phyloP scores from a whole-genome alignment of 2,888 invertebrate genomes.

The Tipula vernalis region DNA sequence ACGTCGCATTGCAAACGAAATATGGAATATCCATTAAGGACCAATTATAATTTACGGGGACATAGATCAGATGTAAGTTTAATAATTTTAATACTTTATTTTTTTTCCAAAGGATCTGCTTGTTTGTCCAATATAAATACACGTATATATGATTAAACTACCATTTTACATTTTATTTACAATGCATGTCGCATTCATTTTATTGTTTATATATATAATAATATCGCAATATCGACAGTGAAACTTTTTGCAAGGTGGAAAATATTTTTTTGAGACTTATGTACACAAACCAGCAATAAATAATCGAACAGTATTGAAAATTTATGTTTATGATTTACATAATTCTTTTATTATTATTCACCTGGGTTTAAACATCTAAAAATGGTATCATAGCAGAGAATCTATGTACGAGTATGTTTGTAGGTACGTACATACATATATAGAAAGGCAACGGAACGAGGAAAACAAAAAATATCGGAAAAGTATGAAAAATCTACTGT shows the following conservation, averaged over 20 bases:
- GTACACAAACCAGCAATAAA: not conserved
- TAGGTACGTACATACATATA: too few relatives aligned
- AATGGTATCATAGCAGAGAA: too few relatives aligned
- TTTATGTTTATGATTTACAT: not conserved
- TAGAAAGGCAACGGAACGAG: too few relatives aligned
- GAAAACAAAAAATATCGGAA: not conserved
- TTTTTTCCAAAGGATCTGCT: not conserved
- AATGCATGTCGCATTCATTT: too few relatives aligned
- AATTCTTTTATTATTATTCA: not conserved
- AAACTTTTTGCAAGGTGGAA: not conserved
- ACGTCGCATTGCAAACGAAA: slow-evolving; percentile 83
- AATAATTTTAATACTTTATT: not conserved
- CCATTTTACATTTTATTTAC: too few relatives aligned
- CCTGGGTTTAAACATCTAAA: not conserved
- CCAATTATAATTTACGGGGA: slow-evolving; percentile 94
- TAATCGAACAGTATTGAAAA: not conserved
- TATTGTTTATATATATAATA: too few relatives aligned
- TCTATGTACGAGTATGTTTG: too few relatives aligned
- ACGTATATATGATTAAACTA: too few relatives aligned
- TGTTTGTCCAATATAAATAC: too few relatives aligned
- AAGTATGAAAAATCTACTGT: not conserved
- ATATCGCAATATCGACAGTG: too few relatives aligned
- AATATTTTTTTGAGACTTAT: not conserved
- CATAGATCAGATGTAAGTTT: slow-evolving; percentile 83
- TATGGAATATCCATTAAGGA: slow-evolving; percentile 74